phyloP scores from a whole-genome alignment of 2,113 vertebrate species.

The Petrocephalus zakoni region DNA sequence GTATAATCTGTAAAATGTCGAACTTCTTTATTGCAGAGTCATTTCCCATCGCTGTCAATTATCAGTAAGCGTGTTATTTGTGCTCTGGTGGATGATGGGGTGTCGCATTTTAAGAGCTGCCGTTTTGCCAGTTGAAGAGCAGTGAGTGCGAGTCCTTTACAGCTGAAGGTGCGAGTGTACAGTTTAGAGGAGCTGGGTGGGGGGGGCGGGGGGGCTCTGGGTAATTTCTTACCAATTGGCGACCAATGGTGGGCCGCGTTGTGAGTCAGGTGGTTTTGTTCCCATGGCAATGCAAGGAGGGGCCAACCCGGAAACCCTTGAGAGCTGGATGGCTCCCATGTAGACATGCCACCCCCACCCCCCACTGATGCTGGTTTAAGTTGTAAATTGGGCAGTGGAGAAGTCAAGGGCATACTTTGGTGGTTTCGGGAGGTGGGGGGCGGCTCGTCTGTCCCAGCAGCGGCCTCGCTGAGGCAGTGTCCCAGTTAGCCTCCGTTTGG shows the following conservation, averaged over 20 bases:
- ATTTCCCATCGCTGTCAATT: background rate
- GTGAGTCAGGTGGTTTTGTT: background rate
- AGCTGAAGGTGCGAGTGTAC: background rate
- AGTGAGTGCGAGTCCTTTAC: background rate
- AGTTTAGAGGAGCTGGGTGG: background rate
- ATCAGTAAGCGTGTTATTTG: slow-evolving; percentile 1
- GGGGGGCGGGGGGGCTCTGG: background rate
- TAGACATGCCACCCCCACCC: background rate
- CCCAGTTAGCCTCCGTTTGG: too few relatives aligned
- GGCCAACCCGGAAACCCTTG: background rate
- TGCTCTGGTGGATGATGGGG: background rate
- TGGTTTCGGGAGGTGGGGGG: background rate
- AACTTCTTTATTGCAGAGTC: background rate
- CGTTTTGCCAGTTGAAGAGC: background rate
- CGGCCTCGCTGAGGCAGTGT: too few relatives aligned
- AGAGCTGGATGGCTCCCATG: background rate
- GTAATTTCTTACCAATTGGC: background rate
- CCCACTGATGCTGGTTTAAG: background rate
- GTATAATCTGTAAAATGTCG: background rate
- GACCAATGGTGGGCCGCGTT: background rate
- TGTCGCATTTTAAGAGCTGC: background rate
- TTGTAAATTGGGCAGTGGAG: background rate
- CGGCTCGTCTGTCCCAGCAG: background rate
- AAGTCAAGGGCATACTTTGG: background rate
- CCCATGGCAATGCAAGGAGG: background rate